phyloP scores from a whole-genome alignment of 1,140 invertebrate species.

The Akabosia matsudoensis region DNA sequence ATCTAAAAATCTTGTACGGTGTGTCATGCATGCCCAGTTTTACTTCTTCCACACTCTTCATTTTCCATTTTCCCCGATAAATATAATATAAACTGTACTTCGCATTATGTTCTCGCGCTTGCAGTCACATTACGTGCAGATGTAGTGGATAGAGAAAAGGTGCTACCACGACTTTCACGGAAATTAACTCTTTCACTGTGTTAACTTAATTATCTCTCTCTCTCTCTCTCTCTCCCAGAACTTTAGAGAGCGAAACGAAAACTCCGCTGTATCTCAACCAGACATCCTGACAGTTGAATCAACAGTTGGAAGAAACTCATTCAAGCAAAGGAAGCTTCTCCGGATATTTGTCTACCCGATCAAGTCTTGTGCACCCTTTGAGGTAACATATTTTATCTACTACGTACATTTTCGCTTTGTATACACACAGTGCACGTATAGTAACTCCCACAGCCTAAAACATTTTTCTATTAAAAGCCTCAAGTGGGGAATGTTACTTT shows the following conservation, averaged over 20 bases:
- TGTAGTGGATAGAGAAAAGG: neutral
- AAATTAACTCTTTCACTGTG: conserved; percentile 23
- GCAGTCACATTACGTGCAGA: neutral
- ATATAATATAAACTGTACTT: too few species aligned
- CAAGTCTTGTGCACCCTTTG: conserved; percentile 84
- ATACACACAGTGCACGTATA: too few species aligned
- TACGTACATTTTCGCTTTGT: too few species aligned
- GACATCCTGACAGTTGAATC: conserved; percentile 18
- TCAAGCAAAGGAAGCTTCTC: conserved; percentile 49
- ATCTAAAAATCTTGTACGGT: neutral
- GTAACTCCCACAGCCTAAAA: too few species aligned
- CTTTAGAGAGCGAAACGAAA: conserved; percentile 23
- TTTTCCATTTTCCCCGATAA: neutral
- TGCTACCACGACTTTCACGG: conserved; percentile 15
- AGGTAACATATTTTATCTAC: too few species aligned
- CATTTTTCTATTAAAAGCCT: neutral
- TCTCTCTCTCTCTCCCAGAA: too few species aligned
- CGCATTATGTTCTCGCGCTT: too few species aligned
- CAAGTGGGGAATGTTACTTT: too few species aligned
- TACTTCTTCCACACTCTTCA: neutral
- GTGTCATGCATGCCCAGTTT: too few species aligned
- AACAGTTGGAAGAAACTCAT: conserved; percentile 12
- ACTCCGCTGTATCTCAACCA: conserved; percentile 14
- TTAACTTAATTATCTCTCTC: conserved; percentile 23
- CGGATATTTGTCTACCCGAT: conserved; percentile 85